Evolutionary conservation across 92 coral and sea anemone species (phyloP), one percentile per base, ranked within the genome.

Genomic region (Epizoanthus fatuus): DNA sequence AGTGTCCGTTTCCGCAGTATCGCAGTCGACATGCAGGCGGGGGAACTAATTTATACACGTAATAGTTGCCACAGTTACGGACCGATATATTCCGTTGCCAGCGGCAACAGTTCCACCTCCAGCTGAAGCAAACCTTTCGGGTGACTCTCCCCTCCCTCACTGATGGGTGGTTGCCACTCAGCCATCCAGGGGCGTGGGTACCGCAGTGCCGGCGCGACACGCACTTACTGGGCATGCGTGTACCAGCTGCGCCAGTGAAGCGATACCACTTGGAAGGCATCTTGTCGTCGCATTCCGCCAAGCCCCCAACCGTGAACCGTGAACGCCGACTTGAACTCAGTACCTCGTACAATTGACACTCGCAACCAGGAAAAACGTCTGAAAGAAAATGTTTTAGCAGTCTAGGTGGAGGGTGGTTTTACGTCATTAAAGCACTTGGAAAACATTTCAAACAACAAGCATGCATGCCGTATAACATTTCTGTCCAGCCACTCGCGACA

Each of bases 141-240:
- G n/a, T 53, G 52, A 90, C 88, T 3, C 19, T 49, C 19, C 90
- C 90, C 22, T 90, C 85, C 75, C 79, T 68, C 19, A 86, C 85
- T 19, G 74, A 64, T 47, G 93, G 93, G 73, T 78, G 88, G n/a
- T 42, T 17, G 45, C 88, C 93, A 25, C 37, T 58, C 82, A 90
- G 72, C 93, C 93, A 90, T 47, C 93, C 93, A 20, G 93, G 90
- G 4, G 90, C 83, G 65, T 45, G 93, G 63, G 93, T 90, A 79
- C 93, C 93, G 60, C 93, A 90, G 51, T 73, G 93, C 58, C 77
- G 67, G 40, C 59, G 56, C 0, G 63, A 20, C 5, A 86, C 87
- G 53, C 93, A 90, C 17, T 69, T 44, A 15, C 72, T 86, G 19
- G 93, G 87, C 80, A 90, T 81, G 63, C 84, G 81, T 13, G 74